Evolutionary conservation across 92 coral and sea anemone species (phyloP).

Genomic region (Chrysogorgia sp.): DNA sequence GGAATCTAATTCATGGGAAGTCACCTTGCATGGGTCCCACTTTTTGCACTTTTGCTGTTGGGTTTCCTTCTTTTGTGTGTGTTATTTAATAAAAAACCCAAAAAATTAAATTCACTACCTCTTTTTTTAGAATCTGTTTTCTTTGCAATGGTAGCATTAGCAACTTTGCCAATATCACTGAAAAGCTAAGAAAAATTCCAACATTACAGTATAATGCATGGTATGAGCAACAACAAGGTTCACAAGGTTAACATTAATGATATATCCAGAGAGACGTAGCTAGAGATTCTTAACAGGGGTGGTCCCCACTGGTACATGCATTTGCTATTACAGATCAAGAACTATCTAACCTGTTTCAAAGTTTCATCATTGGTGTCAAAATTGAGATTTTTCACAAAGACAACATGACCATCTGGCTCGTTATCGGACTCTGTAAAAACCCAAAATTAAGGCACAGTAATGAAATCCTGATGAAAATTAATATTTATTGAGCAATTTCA

Average conservation of each 20-base stretch:
- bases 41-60: neutral
- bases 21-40: neutral
- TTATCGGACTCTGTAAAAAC: slow-evolving; percentile 48
- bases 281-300: too few species aligned
- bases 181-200: slow-evolving; percentile 62
- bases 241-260: too few species aligned
- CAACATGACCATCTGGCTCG: slow-evolving; percentile 72
- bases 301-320: too few species aligned
- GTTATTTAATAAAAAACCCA: neutral
- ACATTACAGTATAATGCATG: too few species aligned
- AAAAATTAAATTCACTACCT: slow-evolving; percentile 45
- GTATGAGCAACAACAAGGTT: too few species aligned
- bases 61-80: neutral
- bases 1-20: neutral
- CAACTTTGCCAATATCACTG: slow-evolving; percentile 70
- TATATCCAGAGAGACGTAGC: too few species aligned
- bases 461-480: neutral
- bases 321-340: too few species aligned
- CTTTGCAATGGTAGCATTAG: slow-evolving; percentile 74
- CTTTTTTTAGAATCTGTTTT: slow-evolving; percentile 86
- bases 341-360: slow-evolving; percentile 71
- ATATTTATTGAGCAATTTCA: too few species aligned
- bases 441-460: neutral
- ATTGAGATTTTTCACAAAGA: slow-evolving; percentile 93
- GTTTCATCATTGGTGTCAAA: slow-evolving; percentile 82